A percentile compares a stretch with the other conserved stretches of the same genome.
Conservation (phyloP, 2,888 invertebrate genomes). For the Tipula lateralis region DNA sequence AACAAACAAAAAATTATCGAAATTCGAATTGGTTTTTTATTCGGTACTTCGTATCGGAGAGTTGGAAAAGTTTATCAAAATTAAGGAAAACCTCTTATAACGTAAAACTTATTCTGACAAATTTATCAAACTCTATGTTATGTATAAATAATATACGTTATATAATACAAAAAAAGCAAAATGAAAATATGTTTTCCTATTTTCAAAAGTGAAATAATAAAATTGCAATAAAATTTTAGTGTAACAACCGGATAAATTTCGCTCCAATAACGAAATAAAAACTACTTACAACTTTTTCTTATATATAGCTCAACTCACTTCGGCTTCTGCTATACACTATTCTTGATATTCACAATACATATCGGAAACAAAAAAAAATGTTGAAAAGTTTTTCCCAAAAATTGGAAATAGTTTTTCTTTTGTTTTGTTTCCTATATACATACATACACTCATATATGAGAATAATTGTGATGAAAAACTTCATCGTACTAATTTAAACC, state of each 20-base stretch:
- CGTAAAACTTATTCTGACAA: background rate
- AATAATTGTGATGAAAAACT: constrained; percentile 19
- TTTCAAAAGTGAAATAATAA: constrained; percentile 2
- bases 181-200: no score
- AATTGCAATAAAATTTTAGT: constrained; percentile 24
- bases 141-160: no score
- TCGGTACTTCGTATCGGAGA: background rate
- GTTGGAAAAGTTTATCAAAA: background rate
- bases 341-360: background rate
- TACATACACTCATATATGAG: no score
- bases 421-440: background rate
- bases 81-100: background rate
- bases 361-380: background rate
- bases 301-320: background rate
- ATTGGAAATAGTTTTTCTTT: background rate
- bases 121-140: background rate
- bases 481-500: constrained; percentile 19
- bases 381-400: background rate
- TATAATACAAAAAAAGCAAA: no score
- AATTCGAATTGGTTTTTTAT: background rate
- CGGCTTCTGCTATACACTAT: background rate
- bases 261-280: constrained; percentile 9
- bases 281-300: background rate
- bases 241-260: constrained; percentile 24
- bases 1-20: background rate